phyloP scores from a whole-genome alignment of 2,113 vertebrate genomes.

The Macrotis lagotis region DNA sequence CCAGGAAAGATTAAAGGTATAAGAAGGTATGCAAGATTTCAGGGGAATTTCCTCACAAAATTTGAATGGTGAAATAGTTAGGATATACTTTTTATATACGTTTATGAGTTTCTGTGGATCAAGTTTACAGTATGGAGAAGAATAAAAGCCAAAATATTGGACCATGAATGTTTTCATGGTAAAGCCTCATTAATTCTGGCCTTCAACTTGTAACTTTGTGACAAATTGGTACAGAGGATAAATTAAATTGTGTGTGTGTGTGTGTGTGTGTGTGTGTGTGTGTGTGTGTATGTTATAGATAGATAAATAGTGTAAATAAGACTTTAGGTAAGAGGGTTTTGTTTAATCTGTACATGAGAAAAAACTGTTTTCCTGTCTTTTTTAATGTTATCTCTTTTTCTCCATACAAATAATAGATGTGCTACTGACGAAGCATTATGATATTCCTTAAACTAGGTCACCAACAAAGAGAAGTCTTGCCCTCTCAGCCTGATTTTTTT shows the following conservation, averaged over 20 bases:
- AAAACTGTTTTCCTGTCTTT: not conserved
- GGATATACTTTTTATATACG: conserved; percentile 60
- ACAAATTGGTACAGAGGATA: not conserved
- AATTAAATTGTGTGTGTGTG: no score
- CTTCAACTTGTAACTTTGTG: not conserved
- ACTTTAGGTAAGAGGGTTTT: not conserved
- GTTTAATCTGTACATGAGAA: not conserved
- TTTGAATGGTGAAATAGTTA: conserved; percentile 62
- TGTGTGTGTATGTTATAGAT: not conserved
- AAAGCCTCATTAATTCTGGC: conserved; percentile 24
- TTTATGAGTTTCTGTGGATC: conserved; percentile 41
- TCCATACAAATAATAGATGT: not conserved
- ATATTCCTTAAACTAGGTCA: not conserved
- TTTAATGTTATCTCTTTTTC: not conserved
- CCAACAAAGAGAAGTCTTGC: no score
- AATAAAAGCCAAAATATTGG: conserved; percentile 50
- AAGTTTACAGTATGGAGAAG: conserved; percentile 57
- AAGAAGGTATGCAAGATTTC: conserved; percentile 11
- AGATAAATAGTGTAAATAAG: not conserved
- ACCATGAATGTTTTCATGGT: conserved; percentile 44
- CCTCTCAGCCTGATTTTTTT: no score
- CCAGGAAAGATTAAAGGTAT: conserved; percentile 26
- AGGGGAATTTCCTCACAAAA: conserved; percentile 25
- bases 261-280: no score
- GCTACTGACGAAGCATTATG: not conserved